Evolutionary conservation across 1,140 invertebrate genomes (phyloP), one percentile per base, ranked within the genome.

Genomic region (Calycopis cecrops): DNA sequence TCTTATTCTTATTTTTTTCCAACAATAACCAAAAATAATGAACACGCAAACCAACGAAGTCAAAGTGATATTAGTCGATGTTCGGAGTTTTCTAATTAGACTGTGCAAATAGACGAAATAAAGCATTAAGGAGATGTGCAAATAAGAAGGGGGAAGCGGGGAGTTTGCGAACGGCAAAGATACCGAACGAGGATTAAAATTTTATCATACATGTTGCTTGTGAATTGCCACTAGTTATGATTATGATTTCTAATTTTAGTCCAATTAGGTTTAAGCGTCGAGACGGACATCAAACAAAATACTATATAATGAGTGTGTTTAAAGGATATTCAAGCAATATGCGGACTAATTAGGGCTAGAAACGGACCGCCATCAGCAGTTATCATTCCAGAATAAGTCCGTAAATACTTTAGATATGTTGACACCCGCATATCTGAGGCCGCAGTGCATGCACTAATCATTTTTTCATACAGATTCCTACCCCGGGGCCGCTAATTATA

Each of bases 11-110:
- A 42, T 42, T 42, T 53, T 50, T 38, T 53, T 53, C 21, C 14
- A 38, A 53, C 40, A 42, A 33, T 54, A 35, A 35, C 16, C 37
- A 50, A 52, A 68, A 53, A 56, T 56, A 58, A 59, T 38, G 62
- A 62, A 60, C 57, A 64, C 57, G 60, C 73, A 73, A 71, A 57
- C 61, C 65, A 61, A 68, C 14, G 40, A 44, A 44, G 40, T 68
- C 70, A 74, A 79, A 78, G 74, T 75, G 71, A 84, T 80, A 81
- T 79, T 71, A 81, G 68, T 71, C 69, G 77, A 80, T 82, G 82
- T 71, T 67, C 66, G 55, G 73, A 85, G 71, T 85, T 85, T 85
- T 85, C 76, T 79, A 85, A 85, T 85, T 85, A 85, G 79, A 82
- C 76, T 76, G 72, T 76, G 65, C 75, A 85, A 75, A 85, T 81